Base-by-base conservation (phyloP, 2,888 invertebrate species). In the Clusia tigrina region DNA sequence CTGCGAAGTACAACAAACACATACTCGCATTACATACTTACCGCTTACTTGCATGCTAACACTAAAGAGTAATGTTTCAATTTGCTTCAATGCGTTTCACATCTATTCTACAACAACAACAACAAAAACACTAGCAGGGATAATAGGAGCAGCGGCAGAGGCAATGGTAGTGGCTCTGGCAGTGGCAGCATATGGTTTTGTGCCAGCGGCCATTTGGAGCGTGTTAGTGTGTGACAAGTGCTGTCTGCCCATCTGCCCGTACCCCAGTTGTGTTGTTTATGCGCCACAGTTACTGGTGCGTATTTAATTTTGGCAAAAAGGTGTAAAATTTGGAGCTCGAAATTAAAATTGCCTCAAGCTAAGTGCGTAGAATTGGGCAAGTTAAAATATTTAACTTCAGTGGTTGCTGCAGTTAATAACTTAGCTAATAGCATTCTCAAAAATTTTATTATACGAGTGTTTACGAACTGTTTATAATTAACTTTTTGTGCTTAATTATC, bases 21-120 rank as follows among this genome's bases (percentile, higher is more conserved):
- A 32, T 32, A 32, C 32, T 9, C 42, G 9, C 42, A 42, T 42
- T 42, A 17, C 42, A 3, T 42, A 42, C 9, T 6, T 42, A 42
- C 9, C 42, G 42, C 42, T 6, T 17, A n/a, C n/a, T n/a, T 42
- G 42, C 9, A 42, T 3, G 42, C 3, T 15, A 10, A 42, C 12
- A 17, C 42, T 17, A 17, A 6, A 42, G 42, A 10, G 32, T 32
- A 32, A 42, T 42, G 42, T 42, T 42, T 42, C n/a, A 42, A 42
- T 42, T 42, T 42, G 42, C 42, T 42, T n/a, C 15, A 42, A 42
- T 42, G 42, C 42, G 6, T n/a, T 42, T 42, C 42, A 42, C 42
- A n/a, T 15, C 42, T 15, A 42, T 5, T 12, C 5, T 12, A 32
- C 32, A 32, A 32, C 12, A n/a, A n/a, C n/a, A n/a, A n/a, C n/a